Percentiles rank a stretch among this genome's conserved stretches.
These are phyloP conservation scores for Steinernema hermaphroditum DNA, from an alignment of 2,888 invertebrate species.

Conservation along the genomic window DNA sequence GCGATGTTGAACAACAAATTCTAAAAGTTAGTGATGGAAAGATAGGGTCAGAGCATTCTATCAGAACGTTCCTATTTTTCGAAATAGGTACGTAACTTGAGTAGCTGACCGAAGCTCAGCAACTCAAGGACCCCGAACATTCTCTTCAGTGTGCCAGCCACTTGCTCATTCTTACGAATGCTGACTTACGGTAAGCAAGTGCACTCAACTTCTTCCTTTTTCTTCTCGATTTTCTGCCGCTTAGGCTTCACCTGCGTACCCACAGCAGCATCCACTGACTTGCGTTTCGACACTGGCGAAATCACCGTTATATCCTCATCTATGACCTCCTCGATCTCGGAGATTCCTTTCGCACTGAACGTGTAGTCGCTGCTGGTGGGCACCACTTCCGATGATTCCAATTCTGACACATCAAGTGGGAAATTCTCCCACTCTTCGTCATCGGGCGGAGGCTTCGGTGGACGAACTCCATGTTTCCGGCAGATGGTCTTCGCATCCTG, in stretches of 20 bases:
- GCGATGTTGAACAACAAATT: no score
- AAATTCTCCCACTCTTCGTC: no score
- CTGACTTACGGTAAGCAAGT: constrained; percentile 47
- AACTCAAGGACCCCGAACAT: no score
- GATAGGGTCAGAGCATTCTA: no score
- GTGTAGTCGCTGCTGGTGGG: background rate
- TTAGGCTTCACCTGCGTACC: background rate
- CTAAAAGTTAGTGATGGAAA: no score
- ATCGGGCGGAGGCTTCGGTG: no score
- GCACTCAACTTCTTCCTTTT: constrained; percentile 37
- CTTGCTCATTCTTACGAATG: no score
- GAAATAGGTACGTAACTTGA: no score
- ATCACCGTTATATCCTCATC: constrained; percentile 32
- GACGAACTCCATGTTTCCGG: constrained; percentile 48
- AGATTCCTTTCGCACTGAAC: background rate
- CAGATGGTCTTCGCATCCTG: constrained; percentile 41
- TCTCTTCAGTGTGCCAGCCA: no score
- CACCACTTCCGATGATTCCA: background rate
- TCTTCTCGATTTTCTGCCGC: background rate
- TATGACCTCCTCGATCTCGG: background rate
- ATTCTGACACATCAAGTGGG: background rate
- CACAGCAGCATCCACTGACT: background rate
- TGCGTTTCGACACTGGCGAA: background rate
- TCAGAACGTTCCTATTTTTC: no score
- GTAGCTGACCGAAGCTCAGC: no score